Evolutionary conservation across 1,140 invertebrate species (phyloP).

Genomic region (Zaprionus camerounensis): DNA sequence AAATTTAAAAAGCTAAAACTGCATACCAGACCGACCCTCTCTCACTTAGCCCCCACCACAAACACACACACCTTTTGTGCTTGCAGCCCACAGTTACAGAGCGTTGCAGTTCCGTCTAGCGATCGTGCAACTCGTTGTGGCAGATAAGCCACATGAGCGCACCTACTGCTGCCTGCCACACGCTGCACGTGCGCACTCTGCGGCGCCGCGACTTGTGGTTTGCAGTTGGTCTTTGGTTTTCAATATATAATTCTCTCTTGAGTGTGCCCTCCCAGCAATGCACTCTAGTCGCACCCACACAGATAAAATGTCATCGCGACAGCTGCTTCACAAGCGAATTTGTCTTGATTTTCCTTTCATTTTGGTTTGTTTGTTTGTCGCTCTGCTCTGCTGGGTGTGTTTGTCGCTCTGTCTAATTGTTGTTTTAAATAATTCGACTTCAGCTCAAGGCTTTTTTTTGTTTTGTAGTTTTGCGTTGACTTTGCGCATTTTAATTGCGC

Average conservation of each 20-base stretch:
- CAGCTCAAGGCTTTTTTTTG: conserved; percentile 22
- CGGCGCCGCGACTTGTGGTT: background rate
- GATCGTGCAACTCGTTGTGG: conserved; percentile 73
- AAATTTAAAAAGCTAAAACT: background rate
- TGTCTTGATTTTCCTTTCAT: conserved; percentile 50
- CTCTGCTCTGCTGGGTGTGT: conserved; percentile 56
- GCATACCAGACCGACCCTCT: background rate
- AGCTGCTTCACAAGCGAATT: conserved; percentile 37
- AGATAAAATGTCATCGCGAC: conserved; percentile 58
- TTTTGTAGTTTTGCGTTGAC: conserved; percentile 8
- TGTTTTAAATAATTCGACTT: conserved; percentile 70
- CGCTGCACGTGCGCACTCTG: conserved; percentile 51
- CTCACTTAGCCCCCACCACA: background rate
- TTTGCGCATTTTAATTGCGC: conserved; percentile 9
- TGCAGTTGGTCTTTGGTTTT: conserved; percentile 7
- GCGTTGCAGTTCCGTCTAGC: conserved; percentile 39
- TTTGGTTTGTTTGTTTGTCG: conserved; percentile 46
- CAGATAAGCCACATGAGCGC: conserved; percentile 53
- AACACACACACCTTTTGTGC: background rate
- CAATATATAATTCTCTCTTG: background rate
- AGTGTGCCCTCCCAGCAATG: conserved; percentile 39
- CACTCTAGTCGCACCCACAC: conserved; percentile 43
- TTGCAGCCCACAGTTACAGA: conserved; percentile 31
- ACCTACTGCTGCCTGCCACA: conserved; percentile 18
- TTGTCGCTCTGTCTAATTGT: conserved; percentile 53